Percentiles rank a stretch among this genome's conserved stretches.
Conservation (phyloP, 2,113 vertebrate genomes). For the Uria lomvia region DNA sequence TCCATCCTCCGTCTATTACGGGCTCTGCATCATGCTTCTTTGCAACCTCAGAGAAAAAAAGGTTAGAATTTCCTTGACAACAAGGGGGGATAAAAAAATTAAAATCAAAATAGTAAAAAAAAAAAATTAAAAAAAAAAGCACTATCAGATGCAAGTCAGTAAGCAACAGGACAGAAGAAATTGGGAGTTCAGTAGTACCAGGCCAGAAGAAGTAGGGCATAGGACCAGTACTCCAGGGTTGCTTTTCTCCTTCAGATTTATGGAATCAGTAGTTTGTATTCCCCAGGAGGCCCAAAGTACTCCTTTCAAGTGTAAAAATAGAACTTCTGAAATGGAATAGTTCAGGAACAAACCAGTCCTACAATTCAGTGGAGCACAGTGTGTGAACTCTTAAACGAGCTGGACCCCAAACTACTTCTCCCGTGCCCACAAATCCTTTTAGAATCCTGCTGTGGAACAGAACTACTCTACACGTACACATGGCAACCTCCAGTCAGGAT, state of each 20-base stretch:
- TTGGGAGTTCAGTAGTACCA: fast-evolving
- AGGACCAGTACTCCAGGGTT: not conserved
- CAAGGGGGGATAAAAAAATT: not conserved
- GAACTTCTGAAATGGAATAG: not conserved
- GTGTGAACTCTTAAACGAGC: not conserved
- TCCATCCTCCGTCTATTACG: not conserved
- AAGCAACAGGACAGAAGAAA: not conserved
- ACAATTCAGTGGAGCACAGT: not conserved
- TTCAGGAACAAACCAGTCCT: not conserved
- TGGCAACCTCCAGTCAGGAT: not conserved
- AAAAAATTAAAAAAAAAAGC: too few species aligned
- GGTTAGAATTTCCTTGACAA: not conserved
- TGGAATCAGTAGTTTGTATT: not conserved
- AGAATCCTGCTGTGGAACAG: not conserved
- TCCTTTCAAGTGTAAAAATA: not conserved
- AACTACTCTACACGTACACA: not conserved
- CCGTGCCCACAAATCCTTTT: not conserved
- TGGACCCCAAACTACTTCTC: not conserved
- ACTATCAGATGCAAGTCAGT: not conserved
- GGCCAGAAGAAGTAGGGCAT: not conserved
- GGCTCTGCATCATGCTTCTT: not conserved
- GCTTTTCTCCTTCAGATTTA: not conserved
- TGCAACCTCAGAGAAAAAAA: not conserved
- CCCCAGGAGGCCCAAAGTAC: not conserved
- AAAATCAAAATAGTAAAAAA: too few species aligned